Evolutionary conservation across 2,113 vertebrate genomes (phyloP).

Genomic region (Spermophilus dauricus): DNA sequence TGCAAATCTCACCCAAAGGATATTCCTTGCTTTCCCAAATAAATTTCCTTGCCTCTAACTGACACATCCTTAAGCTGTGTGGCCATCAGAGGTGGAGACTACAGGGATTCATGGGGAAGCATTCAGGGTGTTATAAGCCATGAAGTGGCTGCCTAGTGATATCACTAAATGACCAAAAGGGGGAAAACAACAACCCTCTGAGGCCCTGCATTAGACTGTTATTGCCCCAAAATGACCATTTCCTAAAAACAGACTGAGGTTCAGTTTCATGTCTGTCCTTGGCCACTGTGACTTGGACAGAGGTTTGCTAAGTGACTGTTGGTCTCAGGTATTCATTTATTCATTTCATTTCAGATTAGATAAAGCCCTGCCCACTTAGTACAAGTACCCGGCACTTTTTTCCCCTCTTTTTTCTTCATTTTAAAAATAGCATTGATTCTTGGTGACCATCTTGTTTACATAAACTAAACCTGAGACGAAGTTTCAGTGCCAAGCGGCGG

Average conservation of each 20-base stretch:
- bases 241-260: not conserved
- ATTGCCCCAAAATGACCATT: not conserved
- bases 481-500: not conserved
- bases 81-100: too few relatives aligned
- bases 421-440: not conserved
- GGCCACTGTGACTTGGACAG: not conserved
- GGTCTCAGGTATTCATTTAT: not conserved
- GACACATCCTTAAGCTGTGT: too few relatives aligned
- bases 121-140: accelerated
- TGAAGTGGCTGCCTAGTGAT: too few relatives aligned
- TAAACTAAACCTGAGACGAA: conserved; percentile 44
- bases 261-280: not conserved
- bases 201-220: not conserved
- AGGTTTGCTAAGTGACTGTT: not conserved
- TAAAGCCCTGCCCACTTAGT: not conserved
- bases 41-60: too few relatives aligned
- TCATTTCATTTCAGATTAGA: not conserved
- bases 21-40: too few relatives aligned
- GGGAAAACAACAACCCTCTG: too few relatives aligned
- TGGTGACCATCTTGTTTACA: conserved; percentile 3
- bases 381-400: accelerated
- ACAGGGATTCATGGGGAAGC: too few relatives aligned
- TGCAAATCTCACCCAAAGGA: too few relatives aligned
- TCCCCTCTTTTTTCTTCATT: not conserved
- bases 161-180: too few relatives aligned